Evolutionary conservation across 2,113 vertebrate genomes (phyloP).

Genomic region (Ahaetulla prasina): DNA sequence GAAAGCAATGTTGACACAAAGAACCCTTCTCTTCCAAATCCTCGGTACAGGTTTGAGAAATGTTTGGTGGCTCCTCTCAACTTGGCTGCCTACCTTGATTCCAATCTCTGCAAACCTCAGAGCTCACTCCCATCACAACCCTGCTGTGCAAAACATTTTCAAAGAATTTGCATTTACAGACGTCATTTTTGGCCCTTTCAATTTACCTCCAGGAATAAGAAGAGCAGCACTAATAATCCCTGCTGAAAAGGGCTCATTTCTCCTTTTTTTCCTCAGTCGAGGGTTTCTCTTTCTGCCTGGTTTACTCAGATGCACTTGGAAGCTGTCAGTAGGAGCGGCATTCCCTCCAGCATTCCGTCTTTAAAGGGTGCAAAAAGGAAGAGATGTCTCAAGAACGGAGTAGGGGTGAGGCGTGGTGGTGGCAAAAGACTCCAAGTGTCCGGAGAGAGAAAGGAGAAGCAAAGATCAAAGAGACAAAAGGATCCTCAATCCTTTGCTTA

Average conservation of each 20-base stretch:
- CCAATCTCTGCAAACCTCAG: background rate
- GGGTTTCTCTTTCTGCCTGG: background rate
- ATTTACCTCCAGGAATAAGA: constrained; percentile 57
- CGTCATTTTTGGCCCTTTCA: background rate
- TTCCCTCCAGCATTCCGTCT: background rate
- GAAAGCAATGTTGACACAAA: no score
- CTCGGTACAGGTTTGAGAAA: no score
- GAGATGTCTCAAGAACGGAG: background rate
- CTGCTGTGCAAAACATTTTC: background rate
- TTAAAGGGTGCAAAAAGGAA: background rate
- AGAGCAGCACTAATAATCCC: constrained; percentile 43
- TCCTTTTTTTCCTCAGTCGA: background rate
- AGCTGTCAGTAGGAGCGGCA: constrained; percentile 23
- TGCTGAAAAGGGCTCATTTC: constrained; percentile 47
- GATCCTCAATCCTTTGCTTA: no score
- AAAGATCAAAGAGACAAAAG: background rate
- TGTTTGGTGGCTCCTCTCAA: background rate
- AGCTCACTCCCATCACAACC: background rate
- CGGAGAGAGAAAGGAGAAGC: no score
- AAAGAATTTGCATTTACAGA: background rate
- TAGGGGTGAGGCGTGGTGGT: no score
- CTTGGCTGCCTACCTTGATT: background rate
- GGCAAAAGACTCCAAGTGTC: background rate
- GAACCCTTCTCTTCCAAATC: background rate
- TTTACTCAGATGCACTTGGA: constrained; percentile 18